phyloP scores from a whole-genome alignment of 2,113 vertebrate genomes.

The Rhipidura dahli region DNA sequence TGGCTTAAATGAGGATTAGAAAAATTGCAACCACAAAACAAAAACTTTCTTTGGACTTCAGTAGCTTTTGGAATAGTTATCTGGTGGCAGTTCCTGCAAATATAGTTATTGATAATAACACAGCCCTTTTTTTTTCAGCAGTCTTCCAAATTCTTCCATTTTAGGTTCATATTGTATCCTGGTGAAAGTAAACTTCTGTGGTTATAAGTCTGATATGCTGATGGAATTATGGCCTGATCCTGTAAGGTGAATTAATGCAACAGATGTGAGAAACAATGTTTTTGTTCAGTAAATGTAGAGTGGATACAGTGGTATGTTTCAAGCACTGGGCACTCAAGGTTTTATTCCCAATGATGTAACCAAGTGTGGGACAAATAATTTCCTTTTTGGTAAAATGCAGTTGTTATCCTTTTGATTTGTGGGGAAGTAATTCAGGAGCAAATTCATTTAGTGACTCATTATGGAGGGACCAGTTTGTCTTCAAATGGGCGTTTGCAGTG shows the following conservation, averaged over 20 bases:
- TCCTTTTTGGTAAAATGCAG: background rate
- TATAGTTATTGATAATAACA: background rate
- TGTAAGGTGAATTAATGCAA: background rate
- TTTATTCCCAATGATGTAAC: background rate
- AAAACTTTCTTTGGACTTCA: background rate
- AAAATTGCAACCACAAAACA: slow-evolving; percentile 20
- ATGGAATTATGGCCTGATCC: background rate
- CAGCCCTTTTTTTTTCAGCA: background rate
- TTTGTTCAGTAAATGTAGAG: fast-evolving
- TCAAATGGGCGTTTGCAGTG: background rate
- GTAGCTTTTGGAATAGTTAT: background rate
- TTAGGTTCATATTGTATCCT: background rate
- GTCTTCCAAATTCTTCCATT: background rate
- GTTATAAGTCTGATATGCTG: background rate
- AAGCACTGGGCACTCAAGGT: background rate
- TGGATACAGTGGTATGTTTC: background rate
- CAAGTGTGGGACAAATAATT: background rate
- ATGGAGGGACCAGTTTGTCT: background rate
- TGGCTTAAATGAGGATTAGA: slow-evolving; percentile 61
- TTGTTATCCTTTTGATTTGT: background rate
- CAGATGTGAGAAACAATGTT: background rate
- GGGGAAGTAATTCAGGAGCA: background rate
- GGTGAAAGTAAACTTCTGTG: background rate
- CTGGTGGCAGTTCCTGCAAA: background rate
- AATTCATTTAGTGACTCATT: background rate